Conservation (phyloP, 2,888 invertebrate species). For the Cheilosia urbana region DNA sequence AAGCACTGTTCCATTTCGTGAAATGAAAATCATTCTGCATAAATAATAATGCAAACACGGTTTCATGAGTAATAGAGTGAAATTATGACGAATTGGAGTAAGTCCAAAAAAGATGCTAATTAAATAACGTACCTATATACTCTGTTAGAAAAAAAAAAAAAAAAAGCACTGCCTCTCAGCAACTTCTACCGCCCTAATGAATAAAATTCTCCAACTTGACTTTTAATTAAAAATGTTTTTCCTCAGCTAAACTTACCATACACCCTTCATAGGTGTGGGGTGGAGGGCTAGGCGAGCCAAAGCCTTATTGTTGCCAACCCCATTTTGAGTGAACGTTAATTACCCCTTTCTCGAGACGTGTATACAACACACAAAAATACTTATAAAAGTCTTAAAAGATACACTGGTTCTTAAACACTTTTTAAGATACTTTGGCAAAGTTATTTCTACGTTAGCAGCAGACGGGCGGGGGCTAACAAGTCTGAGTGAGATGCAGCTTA, state of each 20-base stretch:
- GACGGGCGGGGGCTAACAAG: slow-evolving; percentile 28
- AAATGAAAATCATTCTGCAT: slow-evolving; percentile 25
- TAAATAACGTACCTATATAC: slow-evolving; percentile 9
- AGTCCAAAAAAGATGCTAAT: slow-evolving; percentile 59
- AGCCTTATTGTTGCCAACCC: slow-evolving; percentile 51
- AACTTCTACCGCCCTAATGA: slow-evolving; percentile 60
- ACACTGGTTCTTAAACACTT: slow-evolving; percentile 67
- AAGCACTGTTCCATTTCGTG: slow-evolving; percentile 31
- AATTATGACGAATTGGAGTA: slow-evolving; percentile 65
- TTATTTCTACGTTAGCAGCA: slow-evolving; percentile 21
- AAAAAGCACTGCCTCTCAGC: slow-evolving; percentile 1
- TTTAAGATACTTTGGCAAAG: slow-evolving; percentile 71
- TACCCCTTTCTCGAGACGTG: slow-evolving; percentile 59
- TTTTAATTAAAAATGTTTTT: slow-evolving; percentile 73
- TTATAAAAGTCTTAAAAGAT: slow-evolving; percentile 67
- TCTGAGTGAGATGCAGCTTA: slow-evolving; percentile 59
- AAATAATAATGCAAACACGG: slow-evolving; percentile 29
- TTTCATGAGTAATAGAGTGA: slow-evolving; percentile 47
- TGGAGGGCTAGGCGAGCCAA: neutral
- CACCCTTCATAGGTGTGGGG: neutral
- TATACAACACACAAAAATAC: slow-evolving; percentile 65
- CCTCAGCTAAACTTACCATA: slow-evolving; percentile 5
- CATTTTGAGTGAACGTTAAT: slow-evolving; percentile 74
- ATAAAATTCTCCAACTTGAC: slow-evolving; percentile 67
- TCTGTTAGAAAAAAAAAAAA: neutral